Evolutionary conservation across 92 coral and sea anemone genomes (phyloP).

Genomic region (Meandrina meandrites): DNA sequence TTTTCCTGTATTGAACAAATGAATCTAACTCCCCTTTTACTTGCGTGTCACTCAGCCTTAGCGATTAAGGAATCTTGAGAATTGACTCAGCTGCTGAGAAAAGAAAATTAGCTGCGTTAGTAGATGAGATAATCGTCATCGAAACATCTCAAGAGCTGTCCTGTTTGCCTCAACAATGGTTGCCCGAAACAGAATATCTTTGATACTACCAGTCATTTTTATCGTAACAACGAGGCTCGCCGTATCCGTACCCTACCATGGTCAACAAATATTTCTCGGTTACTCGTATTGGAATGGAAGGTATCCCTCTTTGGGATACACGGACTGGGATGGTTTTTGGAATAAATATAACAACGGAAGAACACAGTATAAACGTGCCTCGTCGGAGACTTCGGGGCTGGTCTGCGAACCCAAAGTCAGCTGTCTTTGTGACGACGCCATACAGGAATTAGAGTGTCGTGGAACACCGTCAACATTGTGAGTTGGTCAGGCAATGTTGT

Average conservation of each 20-base stretch:
- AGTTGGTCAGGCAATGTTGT: not conserved
- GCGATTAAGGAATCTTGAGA: slow-evolving; percentile 6
- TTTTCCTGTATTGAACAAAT: not conserved
- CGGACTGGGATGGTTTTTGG: slow-evolving; percentile 91
- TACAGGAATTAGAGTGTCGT: slow-evolving; percentile 58
- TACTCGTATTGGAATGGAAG: slow-evolving; percentile 74
- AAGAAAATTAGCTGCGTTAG: not conserved
- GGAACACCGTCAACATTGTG: slow-evolving; percentile 19
- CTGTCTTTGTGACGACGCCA: slow-evolving; percentile 51
- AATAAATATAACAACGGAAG: slow-evolving; percentile 52
- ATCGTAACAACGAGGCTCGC: not conserved
- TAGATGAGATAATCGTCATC: not conserved
- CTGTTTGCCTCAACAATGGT: not conserved
- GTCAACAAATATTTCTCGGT: slow-evolving; percentile 47
- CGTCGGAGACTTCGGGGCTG: not conserved
- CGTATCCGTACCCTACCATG: slow-evolving; percentile 55
- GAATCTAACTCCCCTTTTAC: not conserved
- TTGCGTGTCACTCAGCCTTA: not conserved
- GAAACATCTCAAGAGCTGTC: not conserved
- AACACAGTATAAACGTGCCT: slow-evolving; percentile 42
- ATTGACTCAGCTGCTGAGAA: not conserved
- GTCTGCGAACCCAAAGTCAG: slow-evolving; percentile 51
- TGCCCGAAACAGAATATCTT: not conserved
- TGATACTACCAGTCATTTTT: not conserved
- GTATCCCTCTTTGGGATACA: slow-evolving; percentile 57